Percentiles rank a stretch among this genome's conserved stretches.
phyloP scores from a whole-genome alignment of 2,888 invertebrate species.

The Sphaerophoria taeniata region DNA sequence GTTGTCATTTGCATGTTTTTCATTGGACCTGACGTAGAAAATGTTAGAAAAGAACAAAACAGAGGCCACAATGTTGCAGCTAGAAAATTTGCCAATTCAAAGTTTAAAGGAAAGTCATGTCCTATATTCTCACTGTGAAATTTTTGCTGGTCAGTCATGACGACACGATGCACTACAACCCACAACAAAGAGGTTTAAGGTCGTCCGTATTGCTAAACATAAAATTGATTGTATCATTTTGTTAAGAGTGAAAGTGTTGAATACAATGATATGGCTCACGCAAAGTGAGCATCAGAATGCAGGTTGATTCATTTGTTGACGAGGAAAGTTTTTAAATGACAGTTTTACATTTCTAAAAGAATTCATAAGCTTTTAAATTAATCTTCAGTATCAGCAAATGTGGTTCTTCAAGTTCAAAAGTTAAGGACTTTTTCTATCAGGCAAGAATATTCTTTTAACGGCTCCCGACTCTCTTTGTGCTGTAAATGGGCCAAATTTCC shows the following conservation, averaged over 20 bases:
- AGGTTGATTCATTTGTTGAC: background rate
- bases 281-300: slow-evolving; percentile 25
- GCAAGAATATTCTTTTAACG: too few species aligned
- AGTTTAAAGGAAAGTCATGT: slow-evolving; percentile 45
- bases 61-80: slow-evolving; percentile 4
- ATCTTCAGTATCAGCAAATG: too few species aligned
- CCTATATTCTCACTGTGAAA: slow-evolving; percentile 32
- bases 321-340: background rate
- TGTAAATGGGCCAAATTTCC: too few species aligned
- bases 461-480: too few species aligned
- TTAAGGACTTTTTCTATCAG: too few species aligned
- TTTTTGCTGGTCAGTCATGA: background rate
- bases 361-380: too few species aligned
- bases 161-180: slow-evolving; percentile 28
- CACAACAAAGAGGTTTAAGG: slow-evolving; percentile 42
- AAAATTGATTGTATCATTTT: slow-evolving; percentile 61
- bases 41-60: slow-evolving; percentile 23
- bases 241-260: slow-evolving; percentile 33
- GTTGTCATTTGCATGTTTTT: slow-evolving; percentile 65
- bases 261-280: slow-evolving; percentile 31
- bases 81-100: background rate
- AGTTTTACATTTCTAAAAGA: background rate
- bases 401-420: too few species aligned
- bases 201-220: slow-evolving; percentile 50
- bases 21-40: slow-evolving; percentile 30